These are phyloP conservation scores for Agrochola circellaris DNA, from an alignment of 2,888 invertebrate species.

Conservation along the genomic window DNA sequence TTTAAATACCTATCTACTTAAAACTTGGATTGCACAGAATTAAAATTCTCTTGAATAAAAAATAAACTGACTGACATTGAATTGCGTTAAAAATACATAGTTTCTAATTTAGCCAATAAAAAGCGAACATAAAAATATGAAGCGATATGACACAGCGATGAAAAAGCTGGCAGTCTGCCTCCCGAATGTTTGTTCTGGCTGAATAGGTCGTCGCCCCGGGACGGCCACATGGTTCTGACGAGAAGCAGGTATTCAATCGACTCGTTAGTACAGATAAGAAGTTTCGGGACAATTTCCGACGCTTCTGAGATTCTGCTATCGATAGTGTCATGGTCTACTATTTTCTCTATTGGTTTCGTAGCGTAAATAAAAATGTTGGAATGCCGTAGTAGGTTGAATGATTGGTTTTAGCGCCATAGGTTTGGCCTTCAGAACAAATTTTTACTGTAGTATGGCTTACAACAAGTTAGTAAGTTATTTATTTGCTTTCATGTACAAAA, in stretches of 20 bases:
- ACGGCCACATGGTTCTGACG: slow-evolving; percentile 61
- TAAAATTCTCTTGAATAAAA: neutral
- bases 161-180: slow-evolving; percentile 59
- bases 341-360: slow-evolving; percentile 21
- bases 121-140: neutral
- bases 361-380: slow-evolving; percentile 1
- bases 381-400: neutral
- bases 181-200: slow-evolving; percentile 74
- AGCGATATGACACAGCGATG: slow-evolving; percentile 60
- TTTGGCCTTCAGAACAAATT: neutral
- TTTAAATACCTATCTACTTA: neutral
- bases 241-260: slow-evolving; percentile 62
- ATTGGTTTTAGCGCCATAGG: neutral
- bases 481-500: too few species aligned
- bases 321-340: slow-evolving; percentile 37
- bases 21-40: neutral
- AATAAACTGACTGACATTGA: neutral
- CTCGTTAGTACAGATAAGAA: slow-evolving; percentile 44
- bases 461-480: neutral
- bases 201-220: slow-evolving; percentile 76
- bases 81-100: neutral
- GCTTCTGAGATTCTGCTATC: slow-evolving; percentile 16
- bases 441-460: too few species aligned
- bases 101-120: neutral
- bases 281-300: slow-evolving; percentile 31